phyloP scores from a whole-genome alignment of 2,888 invertebrate genomes.

The Anorthoa munda region DNA sequence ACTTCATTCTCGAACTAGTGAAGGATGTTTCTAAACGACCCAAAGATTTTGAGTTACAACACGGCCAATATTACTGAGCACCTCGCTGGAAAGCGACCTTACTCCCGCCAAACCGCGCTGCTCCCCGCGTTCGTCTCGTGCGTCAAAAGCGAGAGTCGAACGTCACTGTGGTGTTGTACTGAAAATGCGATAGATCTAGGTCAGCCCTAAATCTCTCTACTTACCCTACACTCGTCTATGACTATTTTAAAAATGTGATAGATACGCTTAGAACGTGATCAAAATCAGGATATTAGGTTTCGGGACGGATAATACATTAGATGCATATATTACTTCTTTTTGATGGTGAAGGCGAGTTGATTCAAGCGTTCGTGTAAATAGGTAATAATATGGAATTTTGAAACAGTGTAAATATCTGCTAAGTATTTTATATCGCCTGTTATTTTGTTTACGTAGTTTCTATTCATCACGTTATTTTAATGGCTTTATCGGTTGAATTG shows the following conservation, averaged over 20 bases:
- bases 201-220: background rate
- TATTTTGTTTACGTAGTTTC: background rate
- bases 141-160: too few species aligned
- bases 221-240: background rate
- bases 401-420: conserved; percentile 36
- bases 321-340: conserved; percentile 7
- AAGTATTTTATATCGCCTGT: conserved; percentile 9
- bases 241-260: background rate
- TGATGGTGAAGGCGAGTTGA: conserved; percentile 32
- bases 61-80: too few species aligned
- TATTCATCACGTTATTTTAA: background rate
- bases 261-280: background rate
- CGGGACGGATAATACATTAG: background rate
- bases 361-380: conserved; percentile 40
- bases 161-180: too few species aligned
- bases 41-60: too few species aligned
- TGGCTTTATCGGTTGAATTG: conserved; percentile 14
- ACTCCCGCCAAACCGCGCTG: too few species aligned
- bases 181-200: background rate
- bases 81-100: too few species aligned
- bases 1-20: background rate
- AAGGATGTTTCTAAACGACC: background rate
- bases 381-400: conserved; percentile 22
- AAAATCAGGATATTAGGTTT: background rate
- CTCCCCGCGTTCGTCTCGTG: too few species aligned